These are phyloP conservation scores for Coluber constrictor DNA, from an alignment of 2,797 vertebrate species.

Conservation along the genomic window DNA sequence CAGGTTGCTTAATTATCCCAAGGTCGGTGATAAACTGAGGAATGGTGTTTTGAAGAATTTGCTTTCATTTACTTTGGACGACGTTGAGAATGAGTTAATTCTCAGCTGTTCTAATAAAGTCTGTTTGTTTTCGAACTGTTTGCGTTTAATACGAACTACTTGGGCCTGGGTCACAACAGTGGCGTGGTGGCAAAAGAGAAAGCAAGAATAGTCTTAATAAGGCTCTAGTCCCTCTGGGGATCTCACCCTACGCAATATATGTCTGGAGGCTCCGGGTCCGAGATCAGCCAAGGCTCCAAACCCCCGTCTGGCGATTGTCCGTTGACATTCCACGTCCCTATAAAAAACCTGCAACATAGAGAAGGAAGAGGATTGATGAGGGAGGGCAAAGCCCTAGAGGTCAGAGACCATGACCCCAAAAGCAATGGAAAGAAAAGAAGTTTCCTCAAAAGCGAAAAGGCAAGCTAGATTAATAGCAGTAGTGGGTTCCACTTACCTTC, in stretches of 20 bases:
- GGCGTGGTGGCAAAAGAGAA: background rate
- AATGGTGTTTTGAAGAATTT: too few relatives aligned
- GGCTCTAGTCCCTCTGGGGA: too few relatives aligned
- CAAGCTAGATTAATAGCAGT: too few relatives aligned
- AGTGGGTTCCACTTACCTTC: too few relatives aligned
- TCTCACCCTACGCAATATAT: slow-evolving; percentile 91
- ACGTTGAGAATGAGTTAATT: too few relatives aligned
- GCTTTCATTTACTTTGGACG: too few relatives aligned
- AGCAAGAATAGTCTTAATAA: rapidly evolving
- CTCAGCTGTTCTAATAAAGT: too few relatives aligned
- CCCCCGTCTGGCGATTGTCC: slow-evolving; percentile 91
- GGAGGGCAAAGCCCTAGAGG: background rate
- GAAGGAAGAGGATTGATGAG: background rate
- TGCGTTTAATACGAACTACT: too few relatives aligned
- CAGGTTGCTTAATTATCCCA: too few relatives aligned
- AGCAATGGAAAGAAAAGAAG: background rate
- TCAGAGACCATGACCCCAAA: background rate
- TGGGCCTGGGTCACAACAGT: too few relatives aligned
- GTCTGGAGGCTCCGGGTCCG: slow-evolving; percentile 85
- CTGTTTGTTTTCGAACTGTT: too few relatives aligned
- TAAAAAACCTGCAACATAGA: slow-evolving; percentile 81
- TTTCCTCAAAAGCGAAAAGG: rapidly evolving
- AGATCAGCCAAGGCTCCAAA: slow-evolving; percentile 85
- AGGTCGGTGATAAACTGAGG: too few relatives aligned
- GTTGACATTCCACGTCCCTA: slow-evolving; percentile 97